These are phyloP conservation scores for Euura lappo DNA, from an alignment of 1,140 invertebrate genomes.

Conservation along the genomic window DNA sequence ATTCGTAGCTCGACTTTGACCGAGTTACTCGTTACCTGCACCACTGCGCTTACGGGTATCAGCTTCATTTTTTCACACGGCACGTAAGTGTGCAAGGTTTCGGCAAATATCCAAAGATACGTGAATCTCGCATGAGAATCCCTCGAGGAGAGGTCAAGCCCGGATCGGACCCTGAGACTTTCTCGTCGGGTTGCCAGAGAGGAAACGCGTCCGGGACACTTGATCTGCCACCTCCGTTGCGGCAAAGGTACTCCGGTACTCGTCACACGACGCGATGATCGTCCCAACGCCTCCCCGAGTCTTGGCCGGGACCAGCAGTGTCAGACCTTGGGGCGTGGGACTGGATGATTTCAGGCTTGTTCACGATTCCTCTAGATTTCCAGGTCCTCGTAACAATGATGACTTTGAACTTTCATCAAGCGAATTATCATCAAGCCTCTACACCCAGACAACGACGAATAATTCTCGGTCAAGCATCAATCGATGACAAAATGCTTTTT, in stretches of 20 bases:
- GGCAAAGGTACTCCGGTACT: background rate
- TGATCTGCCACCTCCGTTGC: constrained; percentile 2
- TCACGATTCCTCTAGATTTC: background rate
- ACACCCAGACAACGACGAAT: too few species aligned
- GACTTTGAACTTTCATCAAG: background rate
- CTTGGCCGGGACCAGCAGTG: background rate
- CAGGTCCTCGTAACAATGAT: background rate
- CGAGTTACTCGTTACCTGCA: too few species aligned
- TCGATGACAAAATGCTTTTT: background rate
- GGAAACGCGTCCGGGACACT: constrained; percentile 4
- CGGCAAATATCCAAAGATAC: too few species aligned
- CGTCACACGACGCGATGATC: background rate
- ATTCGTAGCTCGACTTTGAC: background rate
- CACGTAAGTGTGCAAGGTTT: too few species aligned
- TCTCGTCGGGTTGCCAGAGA: background rate
- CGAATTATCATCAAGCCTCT: too few species aligned
- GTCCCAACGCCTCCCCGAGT: background rate
- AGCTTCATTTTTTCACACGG: too few species aligned
- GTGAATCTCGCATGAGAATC: too few species aligned
- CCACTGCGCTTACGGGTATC: too few species aligned
- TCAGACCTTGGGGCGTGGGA: constrained; percentile 2
- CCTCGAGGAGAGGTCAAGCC: background rate
- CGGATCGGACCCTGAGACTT: background rate
- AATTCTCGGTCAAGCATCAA: too few species aligned
- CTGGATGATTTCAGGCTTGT: background rate